These are phyloP conservation scores for Habroteleia sp. DNA, from an alignment of 2,888 invertebrate species.

Conservation along the genomic window DNA sequence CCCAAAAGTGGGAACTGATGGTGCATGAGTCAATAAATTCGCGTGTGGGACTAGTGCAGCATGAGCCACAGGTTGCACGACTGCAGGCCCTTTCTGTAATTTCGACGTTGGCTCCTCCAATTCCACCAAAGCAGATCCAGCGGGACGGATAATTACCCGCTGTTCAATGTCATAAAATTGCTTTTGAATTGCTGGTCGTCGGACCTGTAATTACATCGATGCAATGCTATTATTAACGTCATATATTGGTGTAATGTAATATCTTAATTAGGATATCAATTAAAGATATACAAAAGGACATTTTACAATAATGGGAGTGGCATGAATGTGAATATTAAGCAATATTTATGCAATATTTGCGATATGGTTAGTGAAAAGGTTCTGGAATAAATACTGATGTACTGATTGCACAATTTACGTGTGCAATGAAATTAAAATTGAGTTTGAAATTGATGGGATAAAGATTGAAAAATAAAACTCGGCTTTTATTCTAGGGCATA, in stretches of 20 bases:
- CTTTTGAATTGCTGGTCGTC: slow-evolving; percentile 85
- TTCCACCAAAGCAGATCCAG: slow-evolving; percentile 84
- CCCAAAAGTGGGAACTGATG: slow-evolving; percentile 64
- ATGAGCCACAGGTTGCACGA: slow-evolving; percentile 75
- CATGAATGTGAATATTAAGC: no score
- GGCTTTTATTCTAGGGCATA: no score
- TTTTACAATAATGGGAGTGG: no score
- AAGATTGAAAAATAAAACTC: no score
- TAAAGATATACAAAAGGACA: neutral
- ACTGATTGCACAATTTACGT: no score
- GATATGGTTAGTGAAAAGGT: no score
- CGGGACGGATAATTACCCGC: slow-evolving; percentile 84
- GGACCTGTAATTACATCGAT: slow-evolving; percentile 76
- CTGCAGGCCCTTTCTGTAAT: slow-evolving; percentile 82
- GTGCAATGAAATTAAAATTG: no score
- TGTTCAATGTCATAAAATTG: slow-evolving; percentile 86
- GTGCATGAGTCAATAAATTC: slow-evolving; percentile 60
- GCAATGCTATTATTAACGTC: slow-evolving; percentile 10
- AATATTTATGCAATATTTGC: no score
- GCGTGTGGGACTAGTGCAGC: slow-evolving; percentile 62
- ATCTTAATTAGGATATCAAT: slow-evolving; percentile 4
- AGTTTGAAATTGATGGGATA: no score
- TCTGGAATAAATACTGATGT: no score
- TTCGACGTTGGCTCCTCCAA: slow-evolving; percentile 84
- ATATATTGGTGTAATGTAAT: neutral